Base-by-base conservation (phyloP, 2,113 vertebrate species). In the Pipa parva region DNA sequence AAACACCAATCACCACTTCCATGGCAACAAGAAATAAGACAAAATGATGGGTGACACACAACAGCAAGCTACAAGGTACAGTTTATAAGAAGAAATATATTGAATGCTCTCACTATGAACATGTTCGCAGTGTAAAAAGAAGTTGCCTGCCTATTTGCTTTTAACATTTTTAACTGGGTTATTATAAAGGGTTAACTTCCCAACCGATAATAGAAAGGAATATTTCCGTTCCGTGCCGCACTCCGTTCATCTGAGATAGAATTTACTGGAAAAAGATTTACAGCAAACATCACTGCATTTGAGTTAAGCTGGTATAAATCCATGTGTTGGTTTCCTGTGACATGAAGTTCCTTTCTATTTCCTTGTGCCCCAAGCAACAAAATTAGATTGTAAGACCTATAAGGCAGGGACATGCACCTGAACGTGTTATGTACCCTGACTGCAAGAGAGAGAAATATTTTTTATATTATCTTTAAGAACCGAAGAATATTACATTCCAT, bases 401-500 rank as follows among this genome's bases (percentile, higher is more conserved):
- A 28, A 61, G 21, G 13, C 57, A 52, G 22, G 46, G 24, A 50
- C 7, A 33, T 33, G 50, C 58, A 70, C 48, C 66, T 70, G 20
- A 61, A 70, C 26, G 37, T 61, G 49, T 54, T 61, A 59, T 49
- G 55, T 59, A 59, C 42, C 26, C 29, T n/a, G 27, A 55, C 56
- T 58, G 3, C 39, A n/a, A 20, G 33, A 52, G 46, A 52, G 39
- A 5, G 37, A 25, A 36, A 60, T 28, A 18, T 48, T 52, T 42
- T 68, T 42, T 42, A n/a, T 54, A 54, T 29, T 52, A 61, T 61
- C 24, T 51, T n/a, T 46, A 24, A 61, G 33, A 61, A 61, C 49
- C 8, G 6, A 33, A 61, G 58, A 61, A 70, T 61, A 70, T 61
- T 70, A 58, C 66, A 68, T 60, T 59, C 31, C 65, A 58, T 67